phyloP scores from a whole-genome alignment of 2,888 invertebrate species.

The Augochlorella aurata region DNA sequence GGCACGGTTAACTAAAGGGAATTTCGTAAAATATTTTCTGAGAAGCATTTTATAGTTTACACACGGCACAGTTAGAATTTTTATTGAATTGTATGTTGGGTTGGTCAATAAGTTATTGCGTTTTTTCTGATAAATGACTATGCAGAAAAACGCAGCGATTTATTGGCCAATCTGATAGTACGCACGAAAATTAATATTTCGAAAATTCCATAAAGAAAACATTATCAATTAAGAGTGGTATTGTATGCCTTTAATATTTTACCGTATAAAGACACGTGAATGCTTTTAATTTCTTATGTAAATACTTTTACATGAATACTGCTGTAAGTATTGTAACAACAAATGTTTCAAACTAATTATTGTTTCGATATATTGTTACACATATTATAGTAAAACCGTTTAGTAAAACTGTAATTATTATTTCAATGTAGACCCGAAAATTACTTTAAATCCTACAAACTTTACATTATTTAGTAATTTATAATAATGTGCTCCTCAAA shows the following conservation, averaged over 20 bases:
- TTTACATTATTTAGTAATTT: not conserved
- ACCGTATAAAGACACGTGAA: not conserved
- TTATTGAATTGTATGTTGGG: not conserved
- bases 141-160: no score
- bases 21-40: not conserved
- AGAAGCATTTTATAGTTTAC: not conserved
- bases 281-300: slow-evolving; percentile 3
- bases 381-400: not conserved
- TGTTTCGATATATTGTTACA: not conserved
- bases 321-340: not conserved
- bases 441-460: not conserved
- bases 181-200: not conserved
- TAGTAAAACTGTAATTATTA: slow-evolving; percentile 1
- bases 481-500: not conserved
- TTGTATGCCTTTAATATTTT: not conserved
- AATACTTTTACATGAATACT: not conserved
- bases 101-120: no score
- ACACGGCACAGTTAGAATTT: not conserved
- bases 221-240: not conserved
- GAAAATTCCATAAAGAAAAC: not conserved
- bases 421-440: not conserved
- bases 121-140: no score
- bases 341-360: not conserved
- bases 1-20: not conserved
- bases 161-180: not conserved